Evolutionary conservation across 2,888 invertebrate genomes (phyloP).

Genomic region (Machimus rusticus): DNA sequence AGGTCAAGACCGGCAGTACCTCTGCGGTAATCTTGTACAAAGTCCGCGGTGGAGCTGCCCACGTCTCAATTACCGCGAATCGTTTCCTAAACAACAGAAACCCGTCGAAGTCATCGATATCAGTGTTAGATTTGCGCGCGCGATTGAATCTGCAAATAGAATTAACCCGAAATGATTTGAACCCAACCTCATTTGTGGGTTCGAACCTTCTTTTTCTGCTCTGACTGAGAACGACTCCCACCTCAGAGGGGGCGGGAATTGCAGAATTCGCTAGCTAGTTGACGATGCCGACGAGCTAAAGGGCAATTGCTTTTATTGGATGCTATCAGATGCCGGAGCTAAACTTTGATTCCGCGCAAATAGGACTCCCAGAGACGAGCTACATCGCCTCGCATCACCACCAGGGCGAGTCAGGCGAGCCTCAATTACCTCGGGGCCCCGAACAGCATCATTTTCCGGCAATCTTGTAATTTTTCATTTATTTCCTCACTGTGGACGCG

Average conservation of each 20-base stretch:
- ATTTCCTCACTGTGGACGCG: constrained; percentile 4
- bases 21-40: background rate
- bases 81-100: background rate
- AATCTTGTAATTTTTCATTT: constrained; percentile 24
- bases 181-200: constrained; percentile 20
- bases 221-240: background rate
- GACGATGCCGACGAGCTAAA: background rate
- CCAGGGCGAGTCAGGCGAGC: background rate
- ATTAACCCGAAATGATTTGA: constrained; percentile 22
- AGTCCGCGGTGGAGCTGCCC: background rate
- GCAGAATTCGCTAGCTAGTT: background rate
- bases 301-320: constrained; percentile 23
- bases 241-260: background rate
- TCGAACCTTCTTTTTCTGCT: background rate
- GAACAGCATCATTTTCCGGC: constrained; percentile 3
- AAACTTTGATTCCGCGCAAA: constrained; percentile 12
- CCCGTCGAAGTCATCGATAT: background rate
- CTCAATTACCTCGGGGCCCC: background rate
- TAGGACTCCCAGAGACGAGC: background rate
- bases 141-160: constrained; percentile 8
- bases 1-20: background rate
- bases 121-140: background rate
- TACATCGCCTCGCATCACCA: background rate
- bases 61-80: background rate
- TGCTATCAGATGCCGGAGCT: constrained; percentile 16